Percentiles rank a stretch among this genome's conserved stretches.
phyloP scores from a whole-genome alignment of 1,140 invertebrate genomes.

The Dolichoris vasculosae region DNA sequence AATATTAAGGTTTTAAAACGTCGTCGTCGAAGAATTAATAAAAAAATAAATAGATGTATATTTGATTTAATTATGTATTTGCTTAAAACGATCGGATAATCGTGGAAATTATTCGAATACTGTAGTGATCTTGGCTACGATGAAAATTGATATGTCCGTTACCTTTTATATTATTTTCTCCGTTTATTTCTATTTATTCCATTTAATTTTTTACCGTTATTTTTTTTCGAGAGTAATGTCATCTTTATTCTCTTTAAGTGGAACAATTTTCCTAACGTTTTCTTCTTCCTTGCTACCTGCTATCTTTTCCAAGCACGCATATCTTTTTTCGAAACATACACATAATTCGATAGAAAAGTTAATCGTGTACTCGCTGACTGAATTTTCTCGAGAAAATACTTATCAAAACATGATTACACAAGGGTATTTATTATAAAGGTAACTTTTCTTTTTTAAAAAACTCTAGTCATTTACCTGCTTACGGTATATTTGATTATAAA shows the following conservation, averaged over 20 bases:
- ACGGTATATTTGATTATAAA: neutral
- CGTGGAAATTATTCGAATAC: no score
- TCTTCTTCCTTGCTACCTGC: neutral
- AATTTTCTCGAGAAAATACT: constrained; percentile 49
- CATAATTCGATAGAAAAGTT: constrained; percentile 35
- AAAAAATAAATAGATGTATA: no score
- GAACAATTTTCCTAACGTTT: constrained; percentile 19
- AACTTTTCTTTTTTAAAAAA: neutral
- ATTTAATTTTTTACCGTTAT: no score
- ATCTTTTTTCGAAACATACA: neutral
- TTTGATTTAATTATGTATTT: no score
- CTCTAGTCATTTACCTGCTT: neutral
- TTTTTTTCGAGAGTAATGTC: no score
- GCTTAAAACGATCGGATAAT: no score
- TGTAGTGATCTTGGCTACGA: no score
- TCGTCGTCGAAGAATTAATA: no score
- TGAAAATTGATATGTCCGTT: no score
- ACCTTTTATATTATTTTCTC: no score
- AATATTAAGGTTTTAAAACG: no score
- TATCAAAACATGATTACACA: neutral
- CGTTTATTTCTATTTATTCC: no score
- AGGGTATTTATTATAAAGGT: neutral
- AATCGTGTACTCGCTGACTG: constrained; percentile 32
- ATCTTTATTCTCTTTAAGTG: neutral
- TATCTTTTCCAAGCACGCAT: constrained; percentile 10